Base-by-base conservation (phyloP, 2,113 vertebrate genomes). In the Stercorarius parasiticus region DNA sequence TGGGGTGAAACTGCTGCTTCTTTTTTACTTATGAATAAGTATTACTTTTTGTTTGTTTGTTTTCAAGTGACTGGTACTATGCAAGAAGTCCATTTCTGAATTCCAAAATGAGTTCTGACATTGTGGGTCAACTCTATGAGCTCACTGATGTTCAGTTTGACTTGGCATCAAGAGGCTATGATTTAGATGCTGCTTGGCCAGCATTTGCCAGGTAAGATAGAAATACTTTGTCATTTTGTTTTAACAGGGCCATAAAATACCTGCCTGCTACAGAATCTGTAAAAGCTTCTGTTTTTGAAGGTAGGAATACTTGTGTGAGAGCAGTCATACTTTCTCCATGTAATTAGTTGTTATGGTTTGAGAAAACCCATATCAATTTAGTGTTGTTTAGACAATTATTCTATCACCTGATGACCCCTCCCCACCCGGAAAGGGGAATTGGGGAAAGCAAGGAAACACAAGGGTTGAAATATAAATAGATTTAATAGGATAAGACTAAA, bases 131-230 rank as follows among this genome's bases (percentile, higher is more conserved):
- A 18, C 98, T 99, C 40, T 99, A 99, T 23, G 99, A 99, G 96
- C 98, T 99, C 88, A 99, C 99, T 16, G 99, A 99, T 1, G 97
- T 99, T 59, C 99, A 99, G 89, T 99, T 99, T 96, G 98, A 98
- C 97, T 96, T 98, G 93, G 99, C 99, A 2, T 99, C 99, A 34
- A 98, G 99, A 97, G 99, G 99, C 82, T 98, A 99, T 14, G 99
- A 99, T 96, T 98, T 99, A 34, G 99, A 99, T 95, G 98, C 99
- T 16, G 98, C 99, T 58, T 99, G 99, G 99, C 99, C 99, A 6
- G 94, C 97, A 2, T 99, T 99, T 97, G 99, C 99, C 73, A 99
- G 99, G 99, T 99, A 98, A 93, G 78, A 32, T 29, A 49, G 53
- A 76, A 55, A 40, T n/a, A 50, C 13, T 9, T 25, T 18, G 15